These are phyloP conservation scores for Anthoscopus minutus DNA, from an alignment of 2,113 vertebrate species.

Conservation along the genomic window DNA sequence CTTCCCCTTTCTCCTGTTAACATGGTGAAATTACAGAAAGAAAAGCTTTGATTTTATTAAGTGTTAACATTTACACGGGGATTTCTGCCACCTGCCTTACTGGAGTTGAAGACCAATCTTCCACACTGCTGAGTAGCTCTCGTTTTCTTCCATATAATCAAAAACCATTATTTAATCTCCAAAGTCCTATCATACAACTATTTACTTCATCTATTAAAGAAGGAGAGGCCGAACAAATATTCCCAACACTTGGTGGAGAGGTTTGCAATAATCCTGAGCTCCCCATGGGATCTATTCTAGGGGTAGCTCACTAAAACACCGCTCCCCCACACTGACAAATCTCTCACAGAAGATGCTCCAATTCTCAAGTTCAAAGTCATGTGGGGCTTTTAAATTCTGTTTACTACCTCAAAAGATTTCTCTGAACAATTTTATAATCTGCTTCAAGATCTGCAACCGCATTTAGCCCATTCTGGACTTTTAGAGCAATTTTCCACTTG, in stretches of 20 bases:
- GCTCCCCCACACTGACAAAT: background rate
- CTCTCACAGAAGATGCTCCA: background rate
- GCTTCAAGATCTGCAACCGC: background rate
- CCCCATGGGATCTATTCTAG: background rate
- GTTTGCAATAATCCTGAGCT: conserved; percentile 20
- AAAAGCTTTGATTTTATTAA: conserved; percentile 37
- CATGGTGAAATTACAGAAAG: background rate
- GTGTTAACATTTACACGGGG: conserved; percentile 37
- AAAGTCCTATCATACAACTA: background rate
- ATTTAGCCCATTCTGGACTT: background rate
- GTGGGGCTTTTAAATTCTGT: background rate
- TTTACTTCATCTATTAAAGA: background rate
- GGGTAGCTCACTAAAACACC: background rate
- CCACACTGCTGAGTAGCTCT: background rate
- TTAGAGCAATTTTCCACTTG: background rate
- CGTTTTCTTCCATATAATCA: background rate
- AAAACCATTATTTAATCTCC: background rate
- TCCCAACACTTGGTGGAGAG: background rate
- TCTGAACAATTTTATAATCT: background rate
- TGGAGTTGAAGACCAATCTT: conserved; percentile 9
- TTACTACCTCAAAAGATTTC: background rate
- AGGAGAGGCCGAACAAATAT: background rate
- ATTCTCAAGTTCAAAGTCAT: background rate
- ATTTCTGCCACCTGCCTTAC: conserved; percentile 19
- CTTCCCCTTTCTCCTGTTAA: background rate